Evolutionary conservation across 2,113 vertebrate genomes (phyloP), one percentile per base, ranked within the genome.

Genomic region (Egretta garzetta): DNA sequence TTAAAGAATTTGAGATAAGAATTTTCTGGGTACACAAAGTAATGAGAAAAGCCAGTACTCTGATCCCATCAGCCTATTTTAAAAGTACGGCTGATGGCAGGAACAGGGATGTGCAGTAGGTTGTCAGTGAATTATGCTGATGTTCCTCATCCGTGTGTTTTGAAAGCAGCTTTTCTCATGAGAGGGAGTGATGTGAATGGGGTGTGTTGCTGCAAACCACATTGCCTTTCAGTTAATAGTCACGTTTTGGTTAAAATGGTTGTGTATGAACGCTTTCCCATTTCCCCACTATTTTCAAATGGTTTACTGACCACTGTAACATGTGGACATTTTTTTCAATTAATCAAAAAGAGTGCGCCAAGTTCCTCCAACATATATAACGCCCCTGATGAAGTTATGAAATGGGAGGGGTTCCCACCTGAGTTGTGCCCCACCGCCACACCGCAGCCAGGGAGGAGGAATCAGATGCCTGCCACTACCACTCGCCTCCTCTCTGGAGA

Each of bases 391-490:
- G 32, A 73, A 53, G 35, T 77, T 55, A 24, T 1, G 26, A 47
- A 92, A 41, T 52, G 0, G 7, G 17, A 41, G 41, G 58, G 21
- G 35, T 76, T 91, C 58, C 30, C 27, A 32, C 55, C 14, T 0
- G 12, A 41, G 28, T 13, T 1, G 7, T 45, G 35, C 33, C 32
- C 33, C 26, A 8, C 27, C n/a, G 22, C 35, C 8, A 9, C 0
- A 0, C 24, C 2, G 14, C 64, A 45, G 59, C 19, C 2, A 1
- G 22, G 15, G 43, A 64, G 50, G n/a, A 41, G 15, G 9, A 39
- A 30, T 21, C 1, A 4, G 55, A 27, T 1, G 5, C 24, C 55
- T 60, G 19, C 8, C 0, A 3, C 18, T 64, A 7, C 32, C 0
- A 0, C 14, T 64, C 1, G 0, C 41, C 22, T 70, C n/a, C 22